Percentiles rank a stretch among this genome's conserved stretches.
Conservation (phyloP, 2,888 invertebrate species). For the Malthinus flaveolus region DNA sequence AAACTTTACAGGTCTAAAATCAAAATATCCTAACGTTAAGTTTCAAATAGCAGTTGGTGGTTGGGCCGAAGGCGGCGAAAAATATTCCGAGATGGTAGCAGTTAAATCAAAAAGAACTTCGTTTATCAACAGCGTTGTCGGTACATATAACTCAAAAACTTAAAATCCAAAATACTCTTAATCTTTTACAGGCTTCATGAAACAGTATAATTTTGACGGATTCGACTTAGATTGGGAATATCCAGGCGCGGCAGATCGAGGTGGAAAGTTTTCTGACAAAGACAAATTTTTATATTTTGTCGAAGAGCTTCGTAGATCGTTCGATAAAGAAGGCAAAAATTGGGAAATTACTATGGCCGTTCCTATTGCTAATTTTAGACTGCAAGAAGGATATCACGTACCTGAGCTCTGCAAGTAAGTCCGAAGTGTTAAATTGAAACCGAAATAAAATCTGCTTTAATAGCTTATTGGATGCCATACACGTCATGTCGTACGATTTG, state of each 20-base stretch:
- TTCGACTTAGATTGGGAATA: constrained; percentile 92
- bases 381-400: constrained; percentile 89
- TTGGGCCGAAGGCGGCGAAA: constrained; percentile 88
- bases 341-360: constrained; percentile 93
- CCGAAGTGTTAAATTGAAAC: too few relatives aligned
- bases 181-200: constrained; percentile 66
- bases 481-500: constrained; percentile 85
- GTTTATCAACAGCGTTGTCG: constrained; percentile 76
- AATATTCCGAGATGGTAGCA: constrained; percentile 82
- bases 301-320: constrained; percentile 78
- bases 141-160: constrained; percentile 48
- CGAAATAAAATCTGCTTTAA: constrained; percentile 28
- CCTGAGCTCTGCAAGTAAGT: constrained; percentile 86
- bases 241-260: constrained; percentile 85
- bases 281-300: constrained; percentile 81
- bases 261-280: constrained; percentile 82
- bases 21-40: constrained; percentile 72
- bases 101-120: constrained; percentile 67
- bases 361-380: constrained; percentile 81
- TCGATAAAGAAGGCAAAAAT: constrained; percentile 70
- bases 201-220: constrained; percentile 79
- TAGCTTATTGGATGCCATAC: constrained; percentile 77
- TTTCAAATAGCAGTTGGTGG: constrained; percentile 84
- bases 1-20: constrained; percentile 76
- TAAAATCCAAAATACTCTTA: not conserved